These are phyloP conservation scores for Crotophaga sulcirostris DNA, from an alignment of 2,113 vertebrate genomes.

Conservation along the genomic window DNA sequence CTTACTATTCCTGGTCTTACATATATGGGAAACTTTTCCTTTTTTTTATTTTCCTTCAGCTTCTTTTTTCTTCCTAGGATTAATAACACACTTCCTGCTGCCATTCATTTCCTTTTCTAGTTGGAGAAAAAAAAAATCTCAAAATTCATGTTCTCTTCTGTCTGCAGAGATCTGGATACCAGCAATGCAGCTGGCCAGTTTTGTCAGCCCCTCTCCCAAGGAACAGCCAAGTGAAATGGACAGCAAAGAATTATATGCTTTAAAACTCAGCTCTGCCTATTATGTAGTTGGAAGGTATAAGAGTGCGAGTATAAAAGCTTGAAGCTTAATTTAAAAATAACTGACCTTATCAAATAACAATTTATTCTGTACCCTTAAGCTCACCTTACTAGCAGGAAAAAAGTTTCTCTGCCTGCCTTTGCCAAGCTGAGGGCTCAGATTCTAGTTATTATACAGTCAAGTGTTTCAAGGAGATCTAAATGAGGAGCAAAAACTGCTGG, in stretches of 20 bases:
- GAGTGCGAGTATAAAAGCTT: background rate
- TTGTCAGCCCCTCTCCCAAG: background rate
- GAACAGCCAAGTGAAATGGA: background rate
- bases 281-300: background rate
- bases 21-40: background rate
- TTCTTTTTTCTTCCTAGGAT: background rate
- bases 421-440: background rate
- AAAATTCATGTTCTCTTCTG: background rate
- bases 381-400: background rate
- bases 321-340: conserved; percentile 15
- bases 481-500: background rate
- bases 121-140: background rate
- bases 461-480: background rate
- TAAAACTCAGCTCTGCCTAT: background rate
- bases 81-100: background rate
- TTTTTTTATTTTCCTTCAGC: background rate
- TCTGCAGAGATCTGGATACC: background rate
- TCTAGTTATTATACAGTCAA: background rate
- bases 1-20: background rate
- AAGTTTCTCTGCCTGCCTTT: background rate
- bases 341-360: background rate
- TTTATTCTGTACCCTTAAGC: conserved; percentile 1
- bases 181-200: background rate
- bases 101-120: background rate
- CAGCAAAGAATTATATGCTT: background rate